Percentiles rank a stretch among this genome's conserved stretches.
phyloP scores from a whole-genome alignment of 1,140 invertebrate genomes.

The Diuraphis noxia region DNA sequence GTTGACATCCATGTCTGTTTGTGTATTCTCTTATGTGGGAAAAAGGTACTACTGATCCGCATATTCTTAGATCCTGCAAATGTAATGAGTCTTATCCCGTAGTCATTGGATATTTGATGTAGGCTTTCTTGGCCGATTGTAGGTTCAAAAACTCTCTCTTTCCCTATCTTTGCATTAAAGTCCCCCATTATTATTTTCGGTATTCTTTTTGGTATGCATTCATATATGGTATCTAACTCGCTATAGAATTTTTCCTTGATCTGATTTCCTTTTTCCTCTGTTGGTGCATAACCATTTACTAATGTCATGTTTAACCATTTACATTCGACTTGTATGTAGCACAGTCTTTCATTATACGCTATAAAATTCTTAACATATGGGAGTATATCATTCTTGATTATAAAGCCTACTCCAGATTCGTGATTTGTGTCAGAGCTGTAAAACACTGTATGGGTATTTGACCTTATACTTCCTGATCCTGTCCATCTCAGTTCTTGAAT shows the following conservation, averaged over 20 bases:
- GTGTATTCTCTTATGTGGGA: background rate
- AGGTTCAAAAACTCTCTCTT: background rate
- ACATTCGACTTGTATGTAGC: background rate
- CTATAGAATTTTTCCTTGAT: background rate
- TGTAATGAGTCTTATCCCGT: slow-evolving; percentile 52
- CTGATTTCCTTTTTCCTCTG: background rate
- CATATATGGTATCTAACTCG: background rate
- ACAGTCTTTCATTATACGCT: background rate
- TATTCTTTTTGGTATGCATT: background rate
- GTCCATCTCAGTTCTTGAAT: no score
- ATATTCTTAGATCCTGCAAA: slow-evolving; percentile 58
- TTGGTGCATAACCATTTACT: background rate
- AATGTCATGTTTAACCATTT: background rate
- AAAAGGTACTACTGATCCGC: slow-evolving; percentile 54
- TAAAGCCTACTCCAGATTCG: slow-evolving; percentile 12
- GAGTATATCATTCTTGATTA: slow-evolving; percentile 29
- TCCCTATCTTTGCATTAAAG: no score
- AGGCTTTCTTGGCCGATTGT: slow-evolving; percentile 54
- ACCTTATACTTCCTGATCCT: no score
- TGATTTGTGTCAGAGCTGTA: slow-evolving; percentile 8
- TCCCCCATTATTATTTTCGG: background rate
- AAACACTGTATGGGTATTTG: slow-evolving; percentile 37
- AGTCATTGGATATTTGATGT: slow-evolving; percentile 50
- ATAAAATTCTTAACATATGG: slow-evolving; percentile 11
- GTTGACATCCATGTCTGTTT: slow-evolving; percentile 37